phyloP scores from a whole-genome alignment of 2,888 invertebrate species.

The Macaria notata region DNA sequence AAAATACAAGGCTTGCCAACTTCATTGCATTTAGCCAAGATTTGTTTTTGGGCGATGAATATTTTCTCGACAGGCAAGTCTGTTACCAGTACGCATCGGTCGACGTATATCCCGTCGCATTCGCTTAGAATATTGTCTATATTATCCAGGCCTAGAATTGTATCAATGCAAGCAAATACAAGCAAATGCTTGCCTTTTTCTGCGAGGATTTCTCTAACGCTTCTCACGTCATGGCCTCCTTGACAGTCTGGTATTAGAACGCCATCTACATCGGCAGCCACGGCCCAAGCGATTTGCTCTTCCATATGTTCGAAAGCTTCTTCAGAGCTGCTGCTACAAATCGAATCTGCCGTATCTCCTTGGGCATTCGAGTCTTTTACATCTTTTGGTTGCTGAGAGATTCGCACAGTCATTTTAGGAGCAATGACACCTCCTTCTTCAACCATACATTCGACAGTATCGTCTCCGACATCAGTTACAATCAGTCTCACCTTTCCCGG shows the following conservation, averaged over 20 bases:
- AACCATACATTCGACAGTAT: constrained; percentile 77
- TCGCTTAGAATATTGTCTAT: constrained; percentile 89
- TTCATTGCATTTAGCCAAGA: constrained; percentile 92
- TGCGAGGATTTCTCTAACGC: constrained; percentile 54
- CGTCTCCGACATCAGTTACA: constrained; percentile 64
- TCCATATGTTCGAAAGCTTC: constrained; percentile 87
- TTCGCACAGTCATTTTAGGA: constrained; percentile 76
- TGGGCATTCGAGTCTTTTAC: constrained; percentile 56
- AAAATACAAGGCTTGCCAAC: constrained; percentile 94
- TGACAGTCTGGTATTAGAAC: constrained; percentile 63
- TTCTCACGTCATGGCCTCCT: constrained; percentile 53
- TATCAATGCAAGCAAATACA: constrained; percentile 66
- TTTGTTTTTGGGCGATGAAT: constrained; percentile 93
- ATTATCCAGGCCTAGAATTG: constrained; percentile 61
- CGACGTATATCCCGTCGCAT: constrained; percentile 94
- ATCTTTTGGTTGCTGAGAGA: constrained; percentile 76
- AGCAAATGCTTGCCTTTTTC: constrained; percentile 72
- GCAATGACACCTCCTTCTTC: constrained; percentile 77
- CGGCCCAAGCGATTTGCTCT: constrained; percentile 71
- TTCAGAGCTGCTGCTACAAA: constrained; percentile 79
- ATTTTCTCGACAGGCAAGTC: constrained; percentile 94
- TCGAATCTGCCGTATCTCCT: constrained; percentile 69
- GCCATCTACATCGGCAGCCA: constrained; percentile 69
- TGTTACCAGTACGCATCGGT: constrained; percentile 91
- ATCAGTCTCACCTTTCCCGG: constrained; percentile 62